phyloP scores from a whole-genome alignment of 2,888 invertebrate genomes.

The Diplazon laetatorius region DNA sequence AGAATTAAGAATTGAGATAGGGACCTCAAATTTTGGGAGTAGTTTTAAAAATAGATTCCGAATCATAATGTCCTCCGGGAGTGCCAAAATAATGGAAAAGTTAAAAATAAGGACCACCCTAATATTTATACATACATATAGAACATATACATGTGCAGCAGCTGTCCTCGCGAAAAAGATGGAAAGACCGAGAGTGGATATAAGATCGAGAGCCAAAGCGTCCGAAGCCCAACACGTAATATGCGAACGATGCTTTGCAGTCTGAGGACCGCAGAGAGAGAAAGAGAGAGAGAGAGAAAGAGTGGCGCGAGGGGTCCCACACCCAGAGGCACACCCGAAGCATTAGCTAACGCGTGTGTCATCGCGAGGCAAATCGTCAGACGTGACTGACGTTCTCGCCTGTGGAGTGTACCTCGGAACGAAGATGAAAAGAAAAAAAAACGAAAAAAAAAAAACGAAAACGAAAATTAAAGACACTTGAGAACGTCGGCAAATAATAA shows the following conservation, averaged over 20 bases:
- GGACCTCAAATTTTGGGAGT: too few relatives aligned
- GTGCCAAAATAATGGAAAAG: too few relatives aligned
- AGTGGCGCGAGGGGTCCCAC: constrained; percentile 24
- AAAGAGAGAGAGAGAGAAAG: too few relatives aligned
- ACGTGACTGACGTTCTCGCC: constrained; percentile 49
- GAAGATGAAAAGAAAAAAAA: too few relatives aligned
- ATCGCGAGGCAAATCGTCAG: constrained; percentile 69
- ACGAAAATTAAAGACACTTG: constrained; percentile 10
- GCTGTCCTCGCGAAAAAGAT: background rate
- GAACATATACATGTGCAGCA: constrained; percentile 10
- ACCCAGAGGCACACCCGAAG: constrained; percentile 44
- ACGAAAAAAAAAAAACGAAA: constrained; percentile 19
- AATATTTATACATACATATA: too few relatives aligned
- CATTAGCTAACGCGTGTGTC: constrained; percentile 77
- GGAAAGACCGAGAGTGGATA: constrained; percentile 15
- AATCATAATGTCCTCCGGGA: too few relatives aligned
- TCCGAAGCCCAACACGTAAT: constrained; percentile 6
- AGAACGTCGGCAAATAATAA: constrained; percentile 10
- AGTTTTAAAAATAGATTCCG: too few relatives aligned
- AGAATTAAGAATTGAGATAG: too few relatives aligned
- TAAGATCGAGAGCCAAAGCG: constrained; percentile 15
- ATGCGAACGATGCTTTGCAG: constrained; percentile 47
- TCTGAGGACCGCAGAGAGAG: constrained; percentile 11
- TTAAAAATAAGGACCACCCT: too few relatives aligned
- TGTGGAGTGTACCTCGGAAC: background rate